phyloP scores from a whole-genome alignment of 2,113 vertebrate species.

The Cheilinus undulatus region DNA sequence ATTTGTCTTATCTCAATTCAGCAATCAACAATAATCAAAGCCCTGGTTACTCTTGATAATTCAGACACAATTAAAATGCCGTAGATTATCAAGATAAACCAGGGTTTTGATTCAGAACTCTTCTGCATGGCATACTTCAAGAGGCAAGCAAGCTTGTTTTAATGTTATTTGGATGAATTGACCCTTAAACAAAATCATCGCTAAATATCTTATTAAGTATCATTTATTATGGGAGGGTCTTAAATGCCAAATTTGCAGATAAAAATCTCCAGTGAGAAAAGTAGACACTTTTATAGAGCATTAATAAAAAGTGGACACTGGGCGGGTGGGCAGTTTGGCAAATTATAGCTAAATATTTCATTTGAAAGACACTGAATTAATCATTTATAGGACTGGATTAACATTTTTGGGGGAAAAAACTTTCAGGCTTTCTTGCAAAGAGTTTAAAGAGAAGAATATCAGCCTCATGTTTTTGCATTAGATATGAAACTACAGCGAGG shows the following conservation, averaged over 20 bases:
- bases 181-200: constrained; percentile 1
- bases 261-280: constrained; percentile 3
- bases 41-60: not conserved
- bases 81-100: not conserved
- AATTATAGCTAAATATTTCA: constrained; percentile 11
- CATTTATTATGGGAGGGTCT: constrained; percentile 9
- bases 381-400: constrained; percentile 9
- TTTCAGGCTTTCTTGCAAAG: constrained; percentile 1
- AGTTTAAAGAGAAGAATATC: constrained; percentile 8
- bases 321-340: constrained; percentile 76
- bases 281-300: not conserved
- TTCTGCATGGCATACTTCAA: not conserved
- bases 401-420: constrained; percentile 8
- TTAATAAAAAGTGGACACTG: constrained; percentile 32
- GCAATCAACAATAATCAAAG: not conserved
- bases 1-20: not conserved
- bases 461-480: not conserved
- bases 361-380: constrained; percentile 7
- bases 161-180: constrained; percentile 45
- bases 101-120: not conserved
- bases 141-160: constrained; percentile 7
- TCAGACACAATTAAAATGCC: not conserved
- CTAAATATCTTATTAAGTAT: not conserved
- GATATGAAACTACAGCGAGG: constrained; percentile 7
- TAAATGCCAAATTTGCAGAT: not conserved